These are phyloP conservation scores for Murina feae DNA, from an alignment of 2,113 vertebrate genomes.

Conservation along the genomic window DNA sequence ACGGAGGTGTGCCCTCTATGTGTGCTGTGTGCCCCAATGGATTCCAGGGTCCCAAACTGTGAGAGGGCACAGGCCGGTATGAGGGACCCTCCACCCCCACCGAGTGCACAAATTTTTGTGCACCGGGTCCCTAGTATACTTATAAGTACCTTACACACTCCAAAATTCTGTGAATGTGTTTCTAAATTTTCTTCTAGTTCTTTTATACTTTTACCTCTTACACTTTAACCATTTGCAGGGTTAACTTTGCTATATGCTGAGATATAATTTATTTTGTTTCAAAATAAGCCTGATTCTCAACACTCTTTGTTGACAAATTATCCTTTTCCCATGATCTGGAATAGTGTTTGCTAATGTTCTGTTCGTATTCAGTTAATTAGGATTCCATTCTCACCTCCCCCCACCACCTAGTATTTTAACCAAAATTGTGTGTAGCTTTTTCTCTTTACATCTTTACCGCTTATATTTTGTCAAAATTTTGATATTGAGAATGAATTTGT, in stretches of 20 bases:
- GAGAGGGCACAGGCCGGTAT: no score
- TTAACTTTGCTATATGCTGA: background rate
- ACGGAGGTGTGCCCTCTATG: no score
- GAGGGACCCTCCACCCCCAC: no score
- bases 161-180: background rate
- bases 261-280: constrained; percentile 10
- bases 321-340: background rate
- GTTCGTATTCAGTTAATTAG: background rate
- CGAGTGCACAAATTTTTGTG: no score
- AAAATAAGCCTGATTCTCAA: background rate
- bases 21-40: no score
- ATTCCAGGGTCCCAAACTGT: no score
- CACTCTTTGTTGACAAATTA: background rate
- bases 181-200: background rate
- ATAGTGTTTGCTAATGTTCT: background rate
- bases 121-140: no score
- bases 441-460: background rate
- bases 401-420: background rate
- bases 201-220: background rate
- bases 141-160: background rate
- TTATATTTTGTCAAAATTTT: background rate
- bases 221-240: background rate
- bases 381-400: background rate
- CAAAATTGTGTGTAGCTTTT: background rate
- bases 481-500: background rate